Percentiles rank a stretch among this genome's conserved stretches.
Evolutionary conservation across 2,797 vertebrate species (phyloP).

Genomic region (Schizopygopsis pylzovi): DNA sequence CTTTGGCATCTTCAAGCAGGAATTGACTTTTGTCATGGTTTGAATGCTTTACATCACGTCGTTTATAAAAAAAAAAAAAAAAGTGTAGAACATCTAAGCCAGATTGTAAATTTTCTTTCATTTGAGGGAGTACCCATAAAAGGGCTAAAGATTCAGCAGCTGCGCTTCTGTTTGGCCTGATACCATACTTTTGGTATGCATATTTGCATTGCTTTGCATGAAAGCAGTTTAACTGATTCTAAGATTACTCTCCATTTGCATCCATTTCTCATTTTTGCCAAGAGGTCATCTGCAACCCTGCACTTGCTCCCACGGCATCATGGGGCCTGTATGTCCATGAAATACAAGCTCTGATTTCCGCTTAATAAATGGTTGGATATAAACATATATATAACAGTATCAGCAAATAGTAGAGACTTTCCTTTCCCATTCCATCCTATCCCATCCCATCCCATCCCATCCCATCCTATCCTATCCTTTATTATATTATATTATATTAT

Average conservation of each 20-base stretch:
- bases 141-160: constrained; percentile 17
- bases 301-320: neutral
- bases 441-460: too few relatives aligned
- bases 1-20: constrained; percentile 4
- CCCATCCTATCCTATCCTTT: too few relatives aligned
- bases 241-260: constrained; percentile 77
- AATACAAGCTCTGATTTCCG: constrained; percentile 10
- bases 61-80: neutral
- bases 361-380: neutral
- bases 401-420: neutral
- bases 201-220: constrained; percentile 80
- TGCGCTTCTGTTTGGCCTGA: constrained; percentile 47
- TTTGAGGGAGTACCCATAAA: neutral
- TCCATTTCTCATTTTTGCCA: constrained; percentile 61
- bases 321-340: constrained; percentile 2
- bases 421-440: neutral
- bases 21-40: neutral
- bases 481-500: too few relatives aligned
- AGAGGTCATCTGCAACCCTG: constrained; percentile 42
- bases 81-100: neutral
- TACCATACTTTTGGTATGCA: constrained; percentile 38
- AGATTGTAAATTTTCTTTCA: constrained; percentile 17
- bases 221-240: constrained; percentile 71
- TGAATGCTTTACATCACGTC: neutral
- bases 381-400: neutral